Percentiles rank a stretch among this genome's conserved stretches.
Evolutionary conservation across 2,797 vertebrate genomes (phyloP).

Genomic region (Sparus aurata): DNA sequence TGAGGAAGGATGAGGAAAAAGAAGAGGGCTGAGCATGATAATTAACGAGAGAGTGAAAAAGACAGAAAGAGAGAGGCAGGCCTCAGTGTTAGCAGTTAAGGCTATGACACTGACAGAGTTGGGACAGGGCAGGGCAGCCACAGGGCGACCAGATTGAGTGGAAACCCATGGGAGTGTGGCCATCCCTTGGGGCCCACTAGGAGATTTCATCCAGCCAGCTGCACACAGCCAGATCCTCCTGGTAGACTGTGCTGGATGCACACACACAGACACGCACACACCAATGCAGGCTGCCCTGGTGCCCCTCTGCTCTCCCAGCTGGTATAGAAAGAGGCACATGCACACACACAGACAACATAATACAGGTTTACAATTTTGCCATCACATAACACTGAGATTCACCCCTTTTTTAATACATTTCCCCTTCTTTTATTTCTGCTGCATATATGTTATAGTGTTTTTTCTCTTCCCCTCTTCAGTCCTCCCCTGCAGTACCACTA

Average conservation of each 20-base stretch:
- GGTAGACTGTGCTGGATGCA: conserved; percentile 71
- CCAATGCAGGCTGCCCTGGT: conserved; percentile 61
- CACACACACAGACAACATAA: conserved; percentile 19
- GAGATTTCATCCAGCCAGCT: conserved; percentile 85
- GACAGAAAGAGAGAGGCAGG: neutral
- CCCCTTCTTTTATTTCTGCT: neutral
- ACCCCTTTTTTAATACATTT: neutral
- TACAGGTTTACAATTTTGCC: conserved; percentile 2
- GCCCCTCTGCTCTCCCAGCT: conserved; percentile 77
- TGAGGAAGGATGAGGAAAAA: conserved; percentile 6
- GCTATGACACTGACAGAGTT: conserved; percentile 51
- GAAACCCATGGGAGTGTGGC: conserved; percentile 73
- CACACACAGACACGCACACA: conserved; percentile 16
- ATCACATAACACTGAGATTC: neutral
- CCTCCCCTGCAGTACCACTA: conserved; percentile 66
- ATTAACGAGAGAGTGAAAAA: neutral
- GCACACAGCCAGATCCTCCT: conserved; percentile 83
- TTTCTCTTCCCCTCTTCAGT: neutral
- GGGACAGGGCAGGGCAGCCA: conserved; percentile 58
- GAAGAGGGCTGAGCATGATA: conserved; percentile 2
- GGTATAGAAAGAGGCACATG: conserved; percentile 65
- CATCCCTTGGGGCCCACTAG: conserved; percentile 76
- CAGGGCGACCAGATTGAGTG: conserved; percentile 70
- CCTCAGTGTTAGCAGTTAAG: conserved; percentile 25
- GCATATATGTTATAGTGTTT: neutral